A percentile compares a stretch with the other conserved stretches of the same genome.
phyloP scores from a whole-genome alignment of 2,888 invertebrate genomes.

The Gari tellinella region DNA sequence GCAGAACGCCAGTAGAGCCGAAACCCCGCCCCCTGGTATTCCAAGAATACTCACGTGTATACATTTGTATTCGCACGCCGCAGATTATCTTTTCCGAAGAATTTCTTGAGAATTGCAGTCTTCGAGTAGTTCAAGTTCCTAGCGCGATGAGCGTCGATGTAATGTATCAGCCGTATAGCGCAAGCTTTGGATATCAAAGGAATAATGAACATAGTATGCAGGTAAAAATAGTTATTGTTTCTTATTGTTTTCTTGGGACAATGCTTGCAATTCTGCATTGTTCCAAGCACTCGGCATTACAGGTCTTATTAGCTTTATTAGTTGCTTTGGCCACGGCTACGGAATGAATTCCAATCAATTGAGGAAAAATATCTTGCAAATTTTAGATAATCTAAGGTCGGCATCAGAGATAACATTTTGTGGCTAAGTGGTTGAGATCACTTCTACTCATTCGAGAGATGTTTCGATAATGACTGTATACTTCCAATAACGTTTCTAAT shows the following conservation, averaged over 20 bases:
- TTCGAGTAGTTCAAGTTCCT: conserved; percentile 59
- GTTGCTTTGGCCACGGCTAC: conserved; percentile 26
- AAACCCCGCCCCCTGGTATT: conserved; percentile 62
- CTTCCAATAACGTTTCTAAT: background rate
- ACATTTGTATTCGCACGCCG: conserved; percentile 58
- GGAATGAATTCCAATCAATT: conserved; percentile 55
- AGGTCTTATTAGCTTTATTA: conserved; percentile 27
- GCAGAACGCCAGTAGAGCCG: conserved; percentile 9
- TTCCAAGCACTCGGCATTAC: conserved; percentile 18
- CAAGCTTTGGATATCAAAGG: conserved; percentile 74
- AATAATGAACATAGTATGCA: conserved; percentile 61
- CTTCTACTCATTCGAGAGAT: background rate
- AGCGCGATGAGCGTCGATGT: conserved; percentile 70
- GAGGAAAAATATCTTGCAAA: conserved; percentile 37
- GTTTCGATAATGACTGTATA: conserved; percentile 4
- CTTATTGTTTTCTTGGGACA: conserved; percentile 35
- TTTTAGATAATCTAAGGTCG: conserved; percentile 27
- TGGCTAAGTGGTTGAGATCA: background rate
- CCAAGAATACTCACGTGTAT: conserved; percentile 58
- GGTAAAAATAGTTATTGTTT: conserved; percentile 44
- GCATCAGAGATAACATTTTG: conserved; percentile 6
- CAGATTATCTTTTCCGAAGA: conserved; percentile 62
- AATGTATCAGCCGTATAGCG: conserved; percentile 75
- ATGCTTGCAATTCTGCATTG: conserved; percentile 34
- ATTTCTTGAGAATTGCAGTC: conserved; percentile 62